Evolutionary conservation across 1,140 invertebrate species (phyloP), one percentile per base, ranked within the genome.

Genomic region (Drosophila guanche): DNA sequence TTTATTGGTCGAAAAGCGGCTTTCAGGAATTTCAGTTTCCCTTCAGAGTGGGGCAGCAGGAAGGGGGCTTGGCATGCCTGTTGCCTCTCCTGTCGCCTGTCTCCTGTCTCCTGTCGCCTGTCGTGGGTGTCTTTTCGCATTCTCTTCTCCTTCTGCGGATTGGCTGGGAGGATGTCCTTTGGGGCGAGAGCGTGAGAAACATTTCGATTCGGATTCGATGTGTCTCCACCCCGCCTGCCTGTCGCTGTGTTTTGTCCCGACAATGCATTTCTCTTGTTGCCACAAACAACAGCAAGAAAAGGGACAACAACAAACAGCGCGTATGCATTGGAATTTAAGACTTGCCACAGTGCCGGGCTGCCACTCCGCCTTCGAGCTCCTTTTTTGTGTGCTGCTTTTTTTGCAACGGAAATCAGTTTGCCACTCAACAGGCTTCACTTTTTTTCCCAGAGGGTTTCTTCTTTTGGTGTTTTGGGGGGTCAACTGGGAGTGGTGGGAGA

Each of bases 381-480:
- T 42, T 53, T 52, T 56, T 57, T 43, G 47, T 43, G 16, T 54
- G n/a, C 27, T 20, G 16, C 16, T 20, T 58, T 23, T 76, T 52
- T 62, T 61, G 71, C 65, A 76, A 75, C 84, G 83, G 84, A 88
- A 88, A 89, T 89, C 86, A 73, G 76, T 79, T 79, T 58, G 71
- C 83, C 63, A 88, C 83, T 89, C 84, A 83, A 88, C 79, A 89
- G 83, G 83, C 84, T 88, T 88, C 84, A 84, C 83, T 89, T 88
- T 88, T 88, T 88, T 88, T 89, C 89, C 79, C 84, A 89, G 84
- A 81, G 69, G 58, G 43, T 55, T 55, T 37, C 27, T 60, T 73
- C 69, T 77, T 74, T 61, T 63, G 73, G 59, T 56, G n/a, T 45
- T 43, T 3, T 3, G 2, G 40, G 47, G 46, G 33, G 16, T 14